These are phyloP conservation scores for Lordiphosa fenestrarum DNA, from an alignment of 2,888 invertebrate species.

Conservation along the genomic window DNA sequence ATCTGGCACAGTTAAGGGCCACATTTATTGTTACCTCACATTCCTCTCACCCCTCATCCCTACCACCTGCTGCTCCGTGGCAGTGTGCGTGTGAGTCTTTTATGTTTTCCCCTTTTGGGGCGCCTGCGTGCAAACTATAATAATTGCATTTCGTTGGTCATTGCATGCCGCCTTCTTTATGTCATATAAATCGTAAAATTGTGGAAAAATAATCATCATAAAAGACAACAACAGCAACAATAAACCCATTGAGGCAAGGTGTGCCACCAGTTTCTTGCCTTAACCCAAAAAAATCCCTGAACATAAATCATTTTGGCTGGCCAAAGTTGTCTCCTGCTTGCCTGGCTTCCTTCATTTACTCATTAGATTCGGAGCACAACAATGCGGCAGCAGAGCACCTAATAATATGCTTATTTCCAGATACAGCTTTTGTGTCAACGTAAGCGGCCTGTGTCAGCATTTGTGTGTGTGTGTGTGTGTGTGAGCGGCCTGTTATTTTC, in stretches of 20 bases:
- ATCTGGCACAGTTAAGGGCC: constrained; percentile 10
- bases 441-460: constrained; percentile 12
- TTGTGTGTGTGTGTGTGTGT: constrained; percentile 1
- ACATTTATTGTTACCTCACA: constrained; percentile 3
- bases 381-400: constrained; percentile 28
- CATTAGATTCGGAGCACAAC: constrained; percentile 34
- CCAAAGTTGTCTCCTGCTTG: constrained; percentile 34
- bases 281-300: constrained; percentile 2
- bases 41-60: constrained; percentile 9
- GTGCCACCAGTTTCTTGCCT: constrained; percentile 42
- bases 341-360: constrained; percentile 44
- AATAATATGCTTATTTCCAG: constrained; percentile 69
- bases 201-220: constrained; percentile 59
- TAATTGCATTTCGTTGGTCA: too few relatives aligned
- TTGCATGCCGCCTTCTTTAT: constrained; percentile 56
- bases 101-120: constrained; percentile 21
- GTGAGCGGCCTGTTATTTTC: constrained; percentile 58
- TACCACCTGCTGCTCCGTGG: constrained; percentile 15
- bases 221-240: constrained; percentile 35
- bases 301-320: constrained; percentile 56
- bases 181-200: constrained; percentile 51
- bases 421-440: constrained; percentile 69
- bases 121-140: too few relatives aligned
- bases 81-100: constrained; percentile 26
- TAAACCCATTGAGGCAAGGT: constrained; percentile 24